Percentiles rank a stretch among this genome's conserved stretches.
phyloP scores from a whole-genome alignment of 2,888 invertebrate species.

The Orthonychiurus folsomi region DNA sequence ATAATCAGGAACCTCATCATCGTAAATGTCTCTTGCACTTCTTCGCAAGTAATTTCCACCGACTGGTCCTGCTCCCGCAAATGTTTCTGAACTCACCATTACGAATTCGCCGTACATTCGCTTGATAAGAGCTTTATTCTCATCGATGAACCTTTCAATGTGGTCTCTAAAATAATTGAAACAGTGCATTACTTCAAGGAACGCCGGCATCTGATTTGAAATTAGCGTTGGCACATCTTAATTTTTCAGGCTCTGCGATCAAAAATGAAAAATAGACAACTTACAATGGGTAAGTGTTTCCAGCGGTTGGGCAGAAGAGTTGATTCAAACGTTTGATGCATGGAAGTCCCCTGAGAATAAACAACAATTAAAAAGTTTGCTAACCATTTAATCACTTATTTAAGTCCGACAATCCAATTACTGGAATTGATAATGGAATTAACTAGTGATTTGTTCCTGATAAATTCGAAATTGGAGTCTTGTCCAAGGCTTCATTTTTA shows the following conservation, averaged over 20 bases:
- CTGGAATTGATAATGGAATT: too few species aligned
- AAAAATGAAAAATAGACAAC: conserved; percentile 43
- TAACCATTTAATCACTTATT: too few species aligned
- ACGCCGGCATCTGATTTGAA: too few species aligned
- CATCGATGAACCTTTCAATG: conserved; percentile 85
- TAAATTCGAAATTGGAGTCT: too few species aligned
- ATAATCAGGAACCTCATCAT: conserved; percentile 34
- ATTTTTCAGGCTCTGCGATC: not conserved
- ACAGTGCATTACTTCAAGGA: too few species aligned
- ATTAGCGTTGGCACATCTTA: too few species aligned
- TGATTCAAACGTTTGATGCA: conserved; percentile 84
- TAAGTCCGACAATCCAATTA: too few species aligned
- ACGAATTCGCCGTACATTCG: conserved; percentile 84
- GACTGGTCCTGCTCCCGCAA: conserved; percentile 17
- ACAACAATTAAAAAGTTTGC: too few species aligned
- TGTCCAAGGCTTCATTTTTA: not conserved
- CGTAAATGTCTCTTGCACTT: conserved; percentile 35
- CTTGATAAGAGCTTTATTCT: conserved; percentile 85
- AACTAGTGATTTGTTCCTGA: too few species aligned
- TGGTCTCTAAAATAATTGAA: conserved; percentile 71
- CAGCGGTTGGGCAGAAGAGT: conserved; percentile 82
- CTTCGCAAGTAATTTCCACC: conserved; percentile 31
- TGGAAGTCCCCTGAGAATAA: conserved; percentile 79
- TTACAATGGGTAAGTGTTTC: conserved; percentile 84
- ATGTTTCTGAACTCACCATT: conserved; percentile 34